Evolutionary conservation across 2,888 invertebrate species (phyloP).

Genomic region (Hypomecis atomaria): DNA sequence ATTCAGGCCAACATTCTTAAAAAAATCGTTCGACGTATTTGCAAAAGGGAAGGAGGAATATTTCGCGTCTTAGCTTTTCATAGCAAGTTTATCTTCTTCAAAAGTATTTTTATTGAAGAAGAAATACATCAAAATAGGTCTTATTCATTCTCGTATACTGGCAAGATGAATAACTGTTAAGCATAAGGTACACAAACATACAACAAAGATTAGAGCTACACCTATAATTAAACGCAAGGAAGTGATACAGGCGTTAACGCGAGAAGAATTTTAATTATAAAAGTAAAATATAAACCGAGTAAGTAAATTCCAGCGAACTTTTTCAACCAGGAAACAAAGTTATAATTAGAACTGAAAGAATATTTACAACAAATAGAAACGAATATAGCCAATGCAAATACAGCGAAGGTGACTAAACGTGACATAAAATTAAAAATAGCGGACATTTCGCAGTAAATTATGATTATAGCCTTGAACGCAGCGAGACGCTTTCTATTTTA

Average conservation of each 20-base stretch:
- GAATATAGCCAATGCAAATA: slow-evolving; percentile 31
- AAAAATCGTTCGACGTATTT: no score
- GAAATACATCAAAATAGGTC: no score
- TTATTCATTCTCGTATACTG: not conserved
- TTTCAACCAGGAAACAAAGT: slow-evolving; percentile 31
- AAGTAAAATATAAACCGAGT: slow-evolving; percentile 18
- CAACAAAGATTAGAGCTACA: slow-evolving; percentile 5
- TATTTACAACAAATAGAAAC: slow-evolving; percentile 33
- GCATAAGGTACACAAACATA: not conserved
- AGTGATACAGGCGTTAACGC: slow-evolving; percentile 21
- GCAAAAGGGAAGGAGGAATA: no score
- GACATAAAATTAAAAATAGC: slow-evolving; percentile 39
- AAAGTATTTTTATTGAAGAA: no score
- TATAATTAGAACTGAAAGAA: slow-evolving; percentile 32
- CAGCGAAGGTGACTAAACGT: slow-evolving; percentile 18
- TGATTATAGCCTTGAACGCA: slow-evolving; percentile 33
- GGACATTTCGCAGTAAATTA: slow-evolving; percentile 28
- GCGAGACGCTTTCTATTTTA: slow-evolving; percentile 25
- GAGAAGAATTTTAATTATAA: slow-evolving; percentile 31
- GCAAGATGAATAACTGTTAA: not conserved
- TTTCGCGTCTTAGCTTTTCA: no score
- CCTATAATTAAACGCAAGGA: slow-evolving; percentile 20
- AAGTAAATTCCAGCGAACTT: slow-evolving; percentile 16
- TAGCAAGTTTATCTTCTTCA: no score
- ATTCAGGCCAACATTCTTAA: no score